Evolutionary conservation across 1,140 invertebrate species (phyloP), one percentile per base, ranked within the genome.

Genomic region (Drosophila navojoa): DNA sequence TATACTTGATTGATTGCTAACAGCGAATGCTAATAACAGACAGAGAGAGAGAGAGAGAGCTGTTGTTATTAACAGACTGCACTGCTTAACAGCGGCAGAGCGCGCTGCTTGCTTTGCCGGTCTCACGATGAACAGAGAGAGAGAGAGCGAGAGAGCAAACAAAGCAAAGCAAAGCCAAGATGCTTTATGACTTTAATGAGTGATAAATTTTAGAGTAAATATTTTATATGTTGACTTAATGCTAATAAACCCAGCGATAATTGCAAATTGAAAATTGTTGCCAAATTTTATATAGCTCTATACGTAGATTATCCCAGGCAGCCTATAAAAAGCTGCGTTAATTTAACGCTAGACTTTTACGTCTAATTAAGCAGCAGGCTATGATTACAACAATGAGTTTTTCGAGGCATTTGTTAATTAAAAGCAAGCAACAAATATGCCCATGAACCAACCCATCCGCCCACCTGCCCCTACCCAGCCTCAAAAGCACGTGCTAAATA

Each of bases 401-500:
- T 38, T 54, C 60, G 10, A 71, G 72, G 68, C 54, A 75, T 75
- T 73, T 75, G 72, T 71, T 75, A 75, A 75, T 75, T 75, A 71
- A 75, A 75, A 71, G 59, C 40, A 75, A 71, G 72, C 59, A 71
- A 59, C 67, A 71, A 71, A 71, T 61, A 73, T 73, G 62, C 54
- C n/a, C 32, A 40, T 22, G 4, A 61, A 27, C 10, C n/a, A 61
- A 27, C 10, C n/a, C 40, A 42, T 27, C 16, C 40, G 5, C 27
- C 27, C 27, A 29, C 27, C 27, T 29, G 10, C 13, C 10, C 1
- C 35, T 4, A 13, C 10, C 35, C 35, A 38, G 35, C 35, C 35
- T 22, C 10, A 6, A 60, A 57, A 73, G 49, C 71, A 74, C 71
- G 71, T 74, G 67, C 67, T 70, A 70, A 74, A 70, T 70, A 71